Base-by-base conservation (phyloP, 23 tunicate genomes). In the Trididemnum miniatum region DNA sequence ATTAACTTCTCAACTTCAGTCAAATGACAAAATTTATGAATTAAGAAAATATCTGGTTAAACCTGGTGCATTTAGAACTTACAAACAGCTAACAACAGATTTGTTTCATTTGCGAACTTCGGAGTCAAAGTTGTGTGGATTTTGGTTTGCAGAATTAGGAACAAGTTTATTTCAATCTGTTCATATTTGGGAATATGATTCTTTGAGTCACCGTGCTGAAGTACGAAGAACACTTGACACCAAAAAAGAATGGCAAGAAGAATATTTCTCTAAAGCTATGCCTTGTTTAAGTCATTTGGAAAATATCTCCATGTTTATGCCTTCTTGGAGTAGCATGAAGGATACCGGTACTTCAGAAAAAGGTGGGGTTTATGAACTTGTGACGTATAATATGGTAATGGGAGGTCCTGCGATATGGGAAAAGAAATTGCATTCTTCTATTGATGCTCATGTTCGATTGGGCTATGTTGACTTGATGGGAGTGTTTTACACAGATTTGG, bases 111-210 rank as follows among this genome's bases (percentile, higher is more conserved):
- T 79, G 36, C 39, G 95, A 34, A 72, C 80, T 4, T 34, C 51
- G 24, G 59, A 65, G 0, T 89, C 95, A 35, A 78, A 84, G 35
- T 50, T 80, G 29, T 29, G 78, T 35, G 95, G 88, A 2, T 89
- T 44, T 72, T 89, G 95, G 95, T 66, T 49, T 1, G 57, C 59
- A 0, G 95, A 89, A 35, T 40, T 89, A 34, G 89, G 89, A n/a
- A 52, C 83, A 18, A 40, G 20, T 31, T 36, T 89, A 0, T 71
- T 83, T 71, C 71, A 83, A 29, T 54, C 65, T 59, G 78, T 89
- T 57, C 95, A 89, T 54, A 79, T 89, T 57, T 89, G 95, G 95
- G 95, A 89, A 78, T 89, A 89, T 73, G 86, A 78, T 59, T 75
- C 39, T 34, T 75, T 84, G 18, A 78, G 40, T 37, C 95, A 89